These are phyloP conservation scores for Lycaon pictus DNA, from an alignment of 2,113 vertebrate species.

Conservation along the genomic window DNA sequence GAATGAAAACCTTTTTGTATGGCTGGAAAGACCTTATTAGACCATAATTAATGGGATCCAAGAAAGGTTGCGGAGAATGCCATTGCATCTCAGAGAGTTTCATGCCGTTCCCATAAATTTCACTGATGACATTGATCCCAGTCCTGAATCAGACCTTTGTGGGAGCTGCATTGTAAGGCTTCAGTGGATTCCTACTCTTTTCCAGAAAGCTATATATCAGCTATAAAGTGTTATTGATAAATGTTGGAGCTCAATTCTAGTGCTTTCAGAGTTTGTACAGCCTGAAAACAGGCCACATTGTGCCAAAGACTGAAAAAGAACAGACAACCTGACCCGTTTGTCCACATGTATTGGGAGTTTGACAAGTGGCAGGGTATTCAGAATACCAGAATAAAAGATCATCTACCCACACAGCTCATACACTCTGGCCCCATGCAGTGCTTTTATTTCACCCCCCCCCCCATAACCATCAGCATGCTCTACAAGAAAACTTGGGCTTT, in stretches of 20 bases:
- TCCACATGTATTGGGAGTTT: not conserved
- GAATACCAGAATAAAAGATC: not conserved
- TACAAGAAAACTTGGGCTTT: not conserved
- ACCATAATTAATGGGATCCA: slow-evolving; percentile 79
- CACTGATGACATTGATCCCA: slow-evolving; percentile 72
- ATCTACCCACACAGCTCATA: too few species aligned
- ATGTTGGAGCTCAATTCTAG: not conserved
- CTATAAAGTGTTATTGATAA: slow-evolving; percentile 78
- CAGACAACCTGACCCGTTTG: not conserved
- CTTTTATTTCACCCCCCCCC: not conserved
- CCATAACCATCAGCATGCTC: not conserved
- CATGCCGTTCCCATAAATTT: slow-evolving; percentile 79
- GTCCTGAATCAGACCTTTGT: slow-evolving; percentile 65
- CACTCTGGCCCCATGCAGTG: not conserved
- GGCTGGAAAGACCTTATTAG: slow-evolving; percentile 73
- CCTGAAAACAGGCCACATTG: not conserved
- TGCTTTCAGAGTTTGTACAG: slow-evolving; percentile 21
- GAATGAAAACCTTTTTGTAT: slow-evolving; percentile 58
- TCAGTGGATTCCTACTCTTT: slow-evolving; percentile 74
- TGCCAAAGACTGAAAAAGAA: not conserved
- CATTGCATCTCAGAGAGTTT: slow-evolving; percentile 73
- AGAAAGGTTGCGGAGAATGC: slow-evolving; percentile 80
- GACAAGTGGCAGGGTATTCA: not conserved
- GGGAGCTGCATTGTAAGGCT: slow-evolving; percentile 54
- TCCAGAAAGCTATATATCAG: slow-evolving; percentile 75